Evolutionary conservation across 2,797 vertebrate species (phyloP).

Genomic region (Tauraco hartlaubi): DNA sequence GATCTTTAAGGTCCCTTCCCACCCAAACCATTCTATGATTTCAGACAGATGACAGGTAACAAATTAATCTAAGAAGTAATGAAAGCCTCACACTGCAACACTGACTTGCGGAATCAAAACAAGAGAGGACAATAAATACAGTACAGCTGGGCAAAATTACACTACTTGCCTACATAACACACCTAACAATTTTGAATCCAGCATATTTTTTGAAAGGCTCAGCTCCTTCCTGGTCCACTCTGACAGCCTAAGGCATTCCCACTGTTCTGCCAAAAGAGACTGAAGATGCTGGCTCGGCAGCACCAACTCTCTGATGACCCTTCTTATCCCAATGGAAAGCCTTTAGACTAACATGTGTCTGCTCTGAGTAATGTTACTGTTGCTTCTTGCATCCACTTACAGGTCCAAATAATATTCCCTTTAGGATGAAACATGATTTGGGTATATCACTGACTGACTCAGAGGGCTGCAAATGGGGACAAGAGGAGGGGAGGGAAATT

Average conservation of each 20-base stretch:
- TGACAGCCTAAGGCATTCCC: not conserved
- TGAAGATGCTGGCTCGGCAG: not conserved
- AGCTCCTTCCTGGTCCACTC: not conserved
- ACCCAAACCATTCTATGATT: not conserved
- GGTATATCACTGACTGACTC: not conserved
- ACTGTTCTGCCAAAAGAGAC: slow-evolving; percentile 2
- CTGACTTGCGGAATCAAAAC: not conserved
- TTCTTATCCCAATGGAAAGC: not conserved
- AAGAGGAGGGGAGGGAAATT: not conserved
- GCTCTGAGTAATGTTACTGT: not conserved
- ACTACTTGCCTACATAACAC: not conserved
- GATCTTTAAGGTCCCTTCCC: too few relatives aligned
- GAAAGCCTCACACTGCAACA: not conserved
- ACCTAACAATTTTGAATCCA: not conserved
- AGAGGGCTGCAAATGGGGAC: not conserved
- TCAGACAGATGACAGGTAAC: not conserved
- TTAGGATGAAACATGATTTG: not conserved
- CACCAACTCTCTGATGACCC: slow-evolving; percentile 3
- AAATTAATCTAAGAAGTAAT: not conserved
- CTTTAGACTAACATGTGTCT: not conserved
- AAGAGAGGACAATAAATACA: not conserved
- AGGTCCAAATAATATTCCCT: not conserved
- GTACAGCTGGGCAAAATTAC: not conserved
- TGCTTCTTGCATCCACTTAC: not conserved
- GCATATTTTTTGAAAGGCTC: not conserved